Percentiles rank a stretch among this genome's conserved stretches.
Conservation (phyloP, 2,888 invertebrate genomes). For the Pycnomerus fuliginosus region DNA sequence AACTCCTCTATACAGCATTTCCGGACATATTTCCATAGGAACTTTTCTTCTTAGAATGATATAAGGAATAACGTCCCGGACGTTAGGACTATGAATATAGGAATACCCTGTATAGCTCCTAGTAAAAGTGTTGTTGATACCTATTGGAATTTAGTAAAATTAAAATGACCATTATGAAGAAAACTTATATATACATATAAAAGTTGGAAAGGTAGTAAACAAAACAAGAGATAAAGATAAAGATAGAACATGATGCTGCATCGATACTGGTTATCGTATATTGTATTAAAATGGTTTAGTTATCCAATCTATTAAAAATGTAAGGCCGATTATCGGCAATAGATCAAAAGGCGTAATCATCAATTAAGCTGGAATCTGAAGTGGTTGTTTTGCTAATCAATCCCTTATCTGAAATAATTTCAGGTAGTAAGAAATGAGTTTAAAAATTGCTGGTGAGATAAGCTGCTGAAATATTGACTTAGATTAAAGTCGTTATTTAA, state of each 20-base stretch:
- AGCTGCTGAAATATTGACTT: conserved; percentile 27
- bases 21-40: too few relatives aligned
- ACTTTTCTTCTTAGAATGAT: too few relatives aligned
- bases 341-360: conserved; percentile 16
- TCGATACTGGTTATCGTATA: conserved; percentile 6
- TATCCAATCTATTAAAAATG: conserved; percentile 11
- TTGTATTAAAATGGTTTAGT: conserved; percentile 16
- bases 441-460: conserved; percentile 21
- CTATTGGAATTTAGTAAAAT: too few relatives aligned
- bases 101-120: too few relatives aligned
- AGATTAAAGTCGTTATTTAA: conserved; percentile 14
- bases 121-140: too few relatives aligned
- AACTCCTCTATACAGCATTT: too few relatives aligned
- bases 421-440: conserved; percentile 20
- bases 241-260: conserved; percentile 9
- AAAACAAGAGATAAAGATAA: background rate
- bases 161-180: too few relatives aligned
- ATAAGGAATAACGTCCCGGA: too few relatives aligned
- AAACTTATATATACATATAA: too few relatives aligned
- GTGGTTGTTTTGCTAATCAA: conserved; percentile 30
- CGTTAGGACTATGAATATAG: too few relatives aligned
- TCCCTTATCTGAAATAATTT: conserved; percentile 30
- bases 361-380: conserved; percentile 27
- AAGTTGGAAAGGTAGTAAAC: background rate
- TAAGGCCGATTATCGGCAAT: conserved; percentile 19